Conservation (phyloP, 2,888 invertebrate genomes). For the Cotesia congregata region DNA sequence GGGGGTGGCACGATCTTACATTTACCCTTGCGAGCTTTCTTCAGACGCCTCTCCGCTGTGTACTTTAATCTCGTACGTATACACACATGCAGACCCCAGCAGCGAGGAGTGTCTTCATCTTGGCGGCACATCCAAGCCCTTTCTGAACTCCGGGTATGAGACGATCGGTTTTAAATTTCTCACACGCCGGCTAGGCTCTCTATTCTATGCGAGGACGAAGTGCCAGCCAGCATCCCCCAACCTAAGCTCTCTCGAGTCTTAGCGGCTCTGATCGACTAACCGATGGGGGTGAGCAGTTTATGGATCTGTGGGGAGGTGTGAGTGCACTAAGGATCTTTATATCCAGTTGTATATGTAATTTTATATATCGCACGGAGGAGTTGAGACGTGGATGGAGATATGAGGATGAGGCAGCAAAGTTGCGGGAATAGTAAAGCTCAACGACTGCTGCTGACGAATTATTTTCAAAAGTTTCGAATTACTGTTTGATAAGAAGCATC, state of each 20-base stretch:
- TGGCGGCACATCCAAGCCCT: slow-evolving; percentile 9
- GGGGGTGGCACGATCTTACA: slow-evolving; percentile 56
- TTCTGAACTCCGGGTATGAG: slow-evolving; percentile 49
- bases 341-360: background rate
- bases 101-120: slow-evolving; percentile 21
- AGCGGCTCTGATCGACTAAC: background rate
- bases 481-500: slow-evolving; percentile 50
- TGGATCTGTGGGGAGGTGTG: background rate
- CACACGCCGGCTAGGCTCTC: slow-evolving; percentile 55
- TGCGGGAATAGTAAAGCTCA: background rate
- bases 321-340: slow-evolving; percentile 2
- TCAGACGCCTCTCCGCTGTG: slow-evolving; percentile 4
- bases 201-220: slow-evolving; percentile 53
- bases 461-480: slow-evolving; percentile 58
- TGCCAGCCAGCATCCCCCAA: slow-evolving; percentile 47
- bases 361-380: slow-evolving; percentile 10
- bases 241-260: background rate
- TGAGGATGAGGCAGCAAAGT: background rate
- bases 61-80: slow-evolving; percentile 8
- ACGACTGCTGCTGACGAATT: slow-evolving; percentile 62
- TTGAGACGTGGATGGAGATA: no score
- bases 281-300: background rate
- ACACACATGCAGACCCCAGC: slow-evolving; percentile 1
- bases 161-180: slow-evolving; percentile 69
- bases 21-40: slow-evolving; percentile 35